Percentiles rank a stretch among this genome's conserved stretches.
Evolutionary conservation across 2,113 vertebrate genomes (phyloP).

Genomic region (Numenius arquata): DNA sequence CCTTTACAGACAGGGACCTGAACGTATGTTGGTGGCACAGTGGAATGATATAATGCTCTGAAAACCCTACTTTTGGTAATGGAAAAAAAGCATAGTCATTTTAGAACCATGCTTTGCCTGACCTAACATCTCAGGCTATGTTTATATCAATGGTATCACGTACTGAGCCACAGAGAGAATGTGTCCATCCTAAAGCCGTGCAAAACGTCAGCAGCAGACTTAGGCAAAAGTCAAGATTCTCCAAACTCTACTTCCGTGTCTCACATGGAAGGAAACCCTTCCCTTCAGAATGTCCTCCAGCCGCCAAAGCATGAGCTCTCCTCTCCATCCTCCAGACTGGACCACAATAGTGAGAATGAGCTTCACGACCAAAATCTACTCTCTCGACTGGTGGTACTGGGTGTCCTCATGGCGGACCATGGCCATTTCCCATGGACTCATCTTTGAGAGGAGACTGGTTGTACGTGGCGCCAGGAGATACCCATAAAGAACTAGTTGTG

Average conservation of each 20-base stretch:
- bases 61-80: background rate
- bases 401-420: background rate
- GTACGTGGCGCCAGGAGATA: background rate
- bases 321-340: background rate
- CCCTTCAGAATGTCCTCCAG: background rate
- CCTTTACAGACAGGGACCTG: background rate
- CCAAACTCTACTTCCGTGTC: background rate
- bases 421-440: background rate
- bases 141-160: background rate
- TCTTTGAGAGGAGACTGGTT: background rate
- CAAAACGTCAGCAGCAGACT: background rate
- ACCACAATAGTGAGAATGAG: background rate
- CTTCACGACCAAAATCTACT: background rate
- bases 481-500: background rate
- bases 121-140: background rate
- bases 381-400: background rate
- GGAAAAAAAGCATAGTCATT: background rate
- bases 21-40: background rate
- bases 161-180: background rate
- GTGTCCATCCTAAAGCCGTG: background rate
- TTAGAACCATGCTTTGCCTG: background rate
- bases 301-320: background rate
- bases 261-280: background rate
- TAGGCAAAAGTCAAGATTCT: background rate
- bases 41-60: background rate